Base-by-base conservation (phyloP, 2,113 vertebrate species). In the Oreotragus oreotragus region DNA sequence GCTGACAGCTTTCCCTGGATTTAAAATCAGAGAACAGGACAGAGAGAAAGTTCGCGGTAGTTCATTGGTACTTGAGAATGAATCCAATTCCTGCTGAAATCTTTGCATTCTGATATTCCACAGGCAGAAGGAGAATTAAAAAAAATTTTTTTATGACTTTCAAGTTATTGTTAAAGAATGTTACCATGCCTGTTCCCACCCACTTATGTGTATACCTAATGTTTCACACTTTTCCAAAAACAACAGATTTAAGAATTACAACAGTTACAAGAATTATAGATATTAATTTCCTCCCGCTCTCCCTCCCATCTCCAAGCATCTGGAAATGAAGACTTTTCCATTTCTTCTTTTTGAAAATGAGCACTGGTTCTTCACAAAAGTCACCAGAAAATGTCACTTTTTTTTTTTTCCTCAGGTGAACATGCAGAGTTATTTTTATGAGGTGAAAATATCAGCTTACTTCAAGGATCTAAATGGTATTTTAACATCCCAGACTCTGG, bases 371-470 rank as follows among this genome's bases (percentile, higher is more conserved):
- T 96, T 96, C 95, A 80, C 97, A 98, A 97, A 97, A 98, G 97
- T 92, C 90, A 97, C 89, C 92, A 98, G 98, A 97, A 98, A 98
- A 98, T 96, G 97, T 97, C 98, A 98, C 96, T 93, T 97, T 97
- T 98, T 98, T 98, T 98, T 98, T 98, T 97, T 93, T 91, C 62
- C 3, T 98, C 98, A 98, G 98, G 97, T 98, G 97, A 98, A 98
- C 47, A 93, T 45, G 23, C 91, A 9, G 95, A 90, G 70, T 51
- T 91, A 98, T 97, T 99, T 99, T 99, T 99, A 99, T 77, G 98
- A 99, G 98, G 98, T 99, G 98, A 98, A 98, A 99, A 98, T 98
- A 99, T 99, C 98, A 98, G 97, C 91, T 99, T 99, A 98, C 98
- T 98, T 98, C 91, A 91, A 97, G 98, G 97, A 96, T 96, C 90